Evolutionary conservation across 2,888 invertebrate species (phyloP), one percentile per base, ranked within the genome.

Genomic region (Malthinus flaveolus): DNA sequence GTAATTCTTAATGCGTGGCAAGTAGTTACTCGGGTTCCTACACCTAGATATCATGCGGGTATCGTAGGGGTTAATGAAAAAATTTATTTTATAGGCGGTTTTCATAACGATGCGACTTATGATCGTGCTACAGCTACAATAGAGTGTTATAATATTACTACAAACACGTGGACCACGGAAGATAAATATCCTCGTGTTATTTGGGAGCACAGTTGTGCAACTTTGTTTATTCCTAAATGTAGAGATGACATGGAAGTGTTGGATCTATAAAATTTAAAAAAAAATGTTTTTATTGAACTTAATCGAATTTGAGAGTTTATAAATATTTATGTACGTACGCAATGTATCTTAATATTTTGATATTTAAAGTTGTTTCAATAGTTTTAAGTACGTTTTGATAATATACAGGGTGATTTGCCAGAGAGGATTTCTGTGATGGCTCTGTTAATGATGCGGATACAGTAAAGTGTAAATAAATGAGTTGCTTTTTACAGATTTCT

Each of bases 131-230:
- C 87, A 54, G 84, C 85, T 3, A 82, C 84, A 44, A 85, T 89
- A 8, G 88, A 88, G 72, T 84, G 83, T 62, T 88, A 86, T 71
- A 85, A 89, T 73, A 76, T 88, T 63, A 82, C 82, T 32, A 83
- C 78, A 0, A 81, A 83, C 62, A 74, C 78, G 9, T 89, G 89
- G 88, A 82, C 81, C 5, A 82, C 82, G 7, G 83, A 83, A n/a
- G 83, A 84, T 65, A 82, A 85, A 61, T 85, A 86, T 71, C 85
- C 87, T 0, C 84, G 85, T 67, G 85, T 87, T 68, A 83, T 87
- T 56, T 89, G 89, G 89, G 89, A 89, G 71, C 88, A 88, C 67
- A 83, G 84, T 1, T 86, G 87, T 71, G 86, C 85, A 45, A 82
- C 85, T 31, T 77, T 89, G 54, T 88, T 86, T 73, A 83, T 89